Evolutionary conservation across 2,113 vertebrate species (phyloP), one percentile per base, ranked within the genome.

Genomic region (Sceloporus undulatus): DNA sequence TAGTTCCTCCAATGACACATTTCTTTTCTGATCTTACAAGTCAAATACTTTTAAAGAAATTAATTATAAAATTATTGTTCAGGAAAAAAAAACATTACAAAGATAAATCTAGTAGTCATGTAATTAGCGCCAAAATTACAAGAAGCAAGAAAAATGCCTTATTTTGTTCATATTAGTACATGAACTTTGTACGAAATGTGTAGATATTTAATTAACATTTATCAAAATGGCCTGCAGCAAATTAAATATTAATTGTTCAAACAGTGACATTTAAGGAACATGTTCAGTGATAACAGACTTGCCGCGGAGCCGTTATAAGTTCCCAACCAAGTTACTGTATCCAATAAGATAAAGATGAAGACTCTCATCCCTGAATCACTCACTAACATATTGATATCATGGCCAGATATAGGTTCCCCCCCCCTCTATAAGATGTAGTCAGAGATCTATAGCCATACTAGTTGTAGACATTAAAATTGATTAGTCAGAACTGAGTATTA

Each of bases 71-170:
- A 95, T 71, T 27, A 71, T 71, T 27, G 68, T 71, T 27, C 68
- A 71, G 10, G 27, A 71, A 71, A 23, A 66, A 65, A 48, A 29
- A 71, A 29, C 88, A 96, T 96, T 96, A 96, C 93, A 93, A 94
- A 96, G 93, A 95, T 96, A 95, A 96, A 96, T 95, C 93, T 95
- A 96, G 96, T 96, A 94, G 90, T 93, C 94, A 92, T 94, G 93
- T 96, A 97, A 97, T 97, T 97, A 97, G 93, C 92, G 95, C 88
- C 94, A 95, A 54, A 97, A 97, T 96, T 96, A 96, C 91, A 95
- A 48, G 95, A 96, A 95, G 94, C 92, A 97, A 96, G 94, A 93
- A 96, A 96, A 96, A 96, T 96, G 92, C 91, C 91, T 95, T 96
- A 96, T 96, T 96, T 96, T 95, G 94, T 94, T 96, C 91, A 90